Base-by-base conservation (phyloP, 2,113 vertebrate genomes). In the Vimba vimba region DNA sequence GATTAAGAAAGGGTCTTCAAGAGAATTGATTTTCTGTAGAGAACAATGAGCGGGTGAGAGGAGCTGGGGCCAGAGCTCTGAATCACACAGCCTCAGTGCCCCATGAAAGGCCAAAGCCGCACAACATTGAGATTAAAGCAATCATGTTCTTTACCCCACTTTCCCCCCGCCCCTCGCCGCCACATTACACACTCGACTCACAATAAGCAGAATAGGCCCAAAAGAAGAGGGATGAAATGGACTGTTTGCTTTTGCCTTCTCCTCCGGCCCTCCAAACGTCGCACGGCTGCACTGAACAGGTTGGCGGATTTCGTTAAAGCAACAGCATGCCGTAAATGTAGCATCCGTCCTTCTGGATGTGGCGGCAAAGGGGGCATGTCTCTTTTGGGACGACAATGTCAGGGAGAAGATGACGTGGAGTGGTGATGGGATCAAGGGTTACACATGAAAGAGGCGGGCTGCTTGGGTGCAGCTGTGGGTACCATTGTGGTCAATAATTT, bases 1-100 rank as follows among this genome's bases (percentile, higher is more conserved):
- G 97, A 99, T 99, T 99, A 99, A 98, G 97, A 96, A 94, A 96
- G 95, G 96, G 96, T 97, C 97, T 98, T 98, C 96, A 97, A 97
- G 97, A 95, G 97, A 97, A 97, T 97, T 97, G 97, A 97, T 98
- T 99, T 98, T 98, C 96, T 96, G 96, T 95, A 96, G 97, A 96
- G 97, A 97, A 98, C 97, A 99, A 99, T 98, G 95, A 96, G 91
- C 91, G 93, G 92, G 92, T 86, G 87, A 92, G 91, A 93, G 93
- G 94, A 93, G 93, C 90, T 92, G 91, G 92, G 94, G 94, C 93
- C 93, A 90, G 89, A 92, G 93, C 84, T 93, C 96, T 97, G 96
- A 98, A 96, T 97, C 97, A 95, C 97, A 96, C 95, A 96, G 96
- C 95, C 94, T 96, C 95, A 96, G 95, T 97, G 96, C 96, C 96